Evolutionary conservation across 2,888 invertebrate species (phyloP), one percentile per base, ranked within the genome.

Genomic region (Kuschelorhynchus macadamiae): DNA sequence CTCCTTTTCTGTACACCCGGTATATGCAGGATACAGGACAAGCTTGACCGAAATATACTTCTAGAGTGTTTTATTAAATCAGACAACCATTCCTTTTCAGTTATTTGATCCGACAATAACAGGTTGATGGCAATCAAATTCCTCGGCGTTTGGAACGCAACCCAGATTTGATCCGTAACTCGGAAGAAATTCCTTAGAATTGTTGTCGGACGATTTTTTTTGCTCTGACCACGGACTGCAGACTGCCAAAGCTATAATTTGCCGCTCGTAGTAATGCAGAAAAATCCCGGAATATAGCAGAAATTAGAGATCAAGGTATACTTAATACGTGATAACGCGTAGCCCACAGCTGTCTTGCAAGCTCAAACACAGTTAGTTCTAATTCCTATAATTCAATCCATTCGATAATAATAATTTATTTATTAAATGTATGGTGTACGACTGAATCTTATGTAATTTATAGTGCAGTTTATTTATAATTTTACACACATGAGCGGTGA

Each of bases 401-500:
- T 25, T 25, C 44, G 64, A 69, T 69, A 69, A 64, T 64, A 60
- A 60, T 64, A 69, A 69, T 64, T 63, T 69, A 69, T 69, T 69
- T 64, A 69, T 65, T 64, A 67, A 67, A 67, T 67, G 46, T 61
- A 62, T 59, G 55, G 57, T 52, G 49, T 47, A 52, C 49, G 30
- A 41, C 50, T 53, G 52, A 39, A 36, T 56, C 59, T 68, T 68
- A 63, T 59, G 68, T 68, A 69, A 69, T 64, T 59, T 69, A 69
- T 69, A 63, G 53, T 56, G 60, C 57, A 53, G 52, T 63, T 68
- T 68, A 64, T 60, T 69, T 64, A 59, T 56, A 64, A 69, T 69
- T 69, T 69, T 69, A 53, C 56, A 69, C 69, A 69, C 69, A 69
- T 69, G 69, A 69, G 64, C 69, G 60, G 49, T 69, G 69, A 69